phyloP scores from a whole-genome alignment of 2,888 invertebrate genomes.

The Diachrysia chrysitis region DNA sequence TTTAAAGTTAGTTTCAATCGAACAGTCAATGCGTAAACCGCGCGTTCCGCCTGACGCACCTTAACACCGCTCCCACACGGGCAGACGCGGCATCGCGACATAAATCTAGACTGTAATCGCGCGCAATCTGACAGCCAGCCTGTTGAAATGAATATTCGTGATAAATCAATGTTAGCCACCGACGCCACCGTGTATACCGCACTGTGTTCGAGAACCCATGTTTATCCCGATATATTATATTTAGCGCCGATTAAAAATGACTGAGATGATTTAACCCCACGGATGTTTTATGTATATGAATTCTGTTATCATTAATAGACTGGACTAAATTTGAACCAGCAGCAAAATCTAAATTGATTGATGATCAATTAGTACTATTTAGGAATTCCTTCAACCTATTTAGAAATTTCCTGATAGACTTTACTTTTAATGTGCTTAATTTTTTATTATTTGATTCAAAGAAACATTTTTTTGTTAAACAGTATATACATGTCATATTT shows the following conservation, averaged over 20 bases:
- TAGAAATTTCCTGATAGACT: neutral
- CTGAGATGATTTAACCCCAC: neutral
- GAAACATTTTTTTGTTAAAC: conserved; percentile 5
- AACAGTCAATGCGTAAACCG: no score
- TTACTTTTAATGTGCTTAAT: conserved; percentile 7
- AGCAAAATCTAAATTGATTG: no score
- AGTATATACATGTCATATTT: neutral
- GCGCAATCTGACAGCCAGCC: conserved; percentile 84
- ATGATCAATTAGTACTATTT: neutral
- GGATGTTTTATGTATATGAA: neutral
- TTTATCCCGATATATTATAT: conserved; percentile 34
- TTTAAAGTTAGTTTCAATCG: no score
- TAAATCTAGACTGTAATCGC: conserved; percentile 83
- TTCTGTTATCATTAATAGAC: no score
- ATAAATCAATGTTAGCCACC: conserved; percentile 87
- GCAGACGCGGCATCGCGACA: conserved; percentile 72
- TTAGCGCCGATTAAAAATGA: neutral
- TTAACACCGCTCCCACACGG: conserved; percentile 64
- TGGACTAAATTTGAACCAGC: no score
- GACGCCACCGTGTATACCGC: conserved; percentile 43
- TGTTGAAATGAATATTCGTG: conserved; percentile 88
- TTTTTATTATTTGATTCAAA: no score
- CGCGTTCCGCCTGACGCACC: conserved; percentile 29
- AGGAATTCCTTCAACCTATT: no score
- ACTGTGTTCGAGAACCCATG: conserved; percentile 44